phyloP scores from a whole-genome alignment of 1,140 invertebrate species.

The Sarcophaga peregrina region DNA sequence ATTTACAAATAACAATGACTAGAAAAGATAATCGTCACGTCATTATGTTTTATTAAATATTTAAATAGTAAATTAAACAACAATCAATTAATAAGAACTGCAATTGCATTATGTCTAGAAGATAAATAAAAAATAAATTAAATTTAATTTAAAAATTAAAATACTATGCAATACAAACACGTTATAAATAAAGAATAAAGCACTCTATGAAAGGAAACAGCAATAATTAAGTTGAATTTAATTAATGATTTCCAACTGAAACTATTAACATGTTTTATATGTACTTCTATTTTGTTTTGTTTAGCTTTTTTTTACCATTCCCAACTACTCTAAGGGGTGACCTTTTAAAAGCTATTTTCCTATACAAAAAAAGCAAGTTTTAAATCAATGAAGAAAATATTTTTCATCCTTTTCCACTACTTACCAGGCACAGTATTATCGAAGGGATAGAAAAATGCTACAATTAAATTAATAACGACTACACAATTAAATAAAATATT shows the following conservation, averaged over 20 bases:
- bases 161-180: background rate
- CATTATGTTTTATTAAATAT: conserved; percentile 8
- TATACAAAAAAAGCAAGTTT: too few species aligned
- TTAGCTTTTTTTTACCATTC: too few species aligned
- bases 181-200: conserved; percentile 8
- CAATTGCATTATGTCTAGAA: background rate
- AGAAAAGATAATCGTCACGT: too few species aligned
- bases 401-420: conserved; percentile 45
- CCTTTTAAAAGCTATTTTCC: too few species aligned
- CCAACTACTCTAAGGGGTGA: too few species aligned
- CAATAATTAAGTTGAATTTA: background rate
- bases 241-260: background rate
- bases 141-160: background rate
- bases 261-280: too few species aligned
- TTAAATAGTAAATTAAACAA: background rate
- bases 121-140: background rate
- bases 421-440: conserved; percentile 79
- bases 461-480: conserved; percentile 95
- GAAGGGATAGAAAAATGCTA: conserved; percentile 98
- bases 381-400: too few species aligned
- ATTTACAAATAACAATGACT: too few species aligned
- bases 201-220: background rate
- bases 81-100: background rate
- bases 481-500: conserved; percentile 96
- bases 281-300: too few species aligned